Percentiles rank a stretch among this genome's conserved stretches.
Conservation (phyloP, 2,888 invertebrate species). For the Chydorus sphaericus region DNA sequence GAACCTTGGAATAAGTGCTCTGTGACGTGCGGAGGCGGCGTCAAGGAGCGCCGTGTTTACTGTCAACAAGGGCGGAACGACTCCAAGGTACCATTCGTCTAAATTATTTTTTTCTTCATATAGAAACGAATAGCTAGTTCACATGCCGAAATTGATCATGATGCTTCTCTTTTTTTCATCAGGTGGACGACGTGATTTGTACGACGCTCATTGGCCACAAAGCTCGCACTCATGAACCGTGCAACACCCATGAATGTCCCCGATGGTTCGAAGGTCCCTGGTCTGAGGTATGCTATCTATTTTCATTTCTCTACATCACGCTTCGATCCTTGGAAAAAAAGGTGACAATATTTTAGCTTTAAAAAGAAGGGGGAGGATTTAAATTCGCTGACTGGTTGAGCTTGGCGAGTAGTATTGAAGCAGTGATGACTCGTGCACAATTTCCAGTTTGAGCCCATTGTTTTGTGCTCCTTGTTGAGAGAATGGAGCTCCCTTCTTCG, state of each 20-base stretch:
- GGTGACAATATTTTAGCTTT: no score
- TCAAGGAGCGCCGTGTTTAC: conserved; percentile 60
- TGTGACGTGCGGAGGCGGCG: conserved; percentile 71
- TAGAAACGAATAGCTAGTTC: no score
- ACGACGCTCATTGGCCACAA: conserved; percentile 39
- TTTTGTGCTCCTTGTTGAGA: no score
- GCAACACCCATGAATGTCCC: conserved; percentile 73
- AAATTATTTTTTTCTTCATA: neutral
- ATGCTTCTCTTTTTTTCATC: conserved; percentile 21
- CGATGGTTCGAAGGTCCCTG: conserved; percentile 74
- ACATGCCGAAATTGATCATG: neutral
- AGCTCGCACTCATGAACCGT: conserved; percentile 63
- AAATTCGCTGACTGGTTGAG: no score
- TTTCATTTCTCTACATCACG: conserved; percentile 6
- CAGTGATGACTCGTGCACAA: no score
- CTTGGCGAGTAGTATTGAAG: no score
- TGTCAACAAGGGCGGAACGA: conserved; percentile 37
- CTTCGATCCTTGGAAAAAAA: no score
- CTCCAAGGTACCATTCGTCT: conserved; percentile 15
- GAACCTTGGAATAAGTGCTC: conserved; percentile 82
- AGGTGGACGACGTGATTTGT: conserved; percentile 68
- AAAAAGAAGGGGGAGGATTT: no score
- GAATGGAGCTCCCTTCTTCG: no score
- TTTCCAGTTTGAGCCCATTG: no score
- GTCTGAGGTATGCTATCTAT: conserved; percentile 62